Conservation (phyloP, 1,140 invertebrate genomes). For the Brachionus plicatilis region DNA sequence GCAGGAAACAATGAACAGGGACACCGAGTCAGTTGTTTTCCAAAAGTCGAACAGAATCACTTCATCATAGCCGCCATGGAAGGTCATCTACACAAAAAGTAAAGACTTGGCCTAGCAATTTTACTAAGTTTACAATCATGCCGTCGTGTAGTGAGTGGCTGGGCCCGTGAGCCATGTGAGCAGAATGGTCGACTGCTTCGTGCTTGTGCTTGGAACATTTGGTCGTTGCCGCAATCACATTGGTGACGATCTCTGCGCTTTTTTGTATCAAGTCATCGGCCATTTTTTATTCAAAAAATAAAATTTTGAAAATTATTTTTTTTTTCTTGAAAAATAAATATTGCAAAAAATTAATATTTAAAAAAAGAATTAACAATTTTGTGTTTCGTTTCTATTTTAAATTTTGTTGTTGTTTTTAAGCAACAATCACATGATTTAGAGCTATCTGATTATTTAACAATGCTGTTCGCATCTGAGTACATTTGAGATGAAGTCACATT, state of each 20-base stretch:
- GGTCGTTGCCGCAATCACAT: background rate
- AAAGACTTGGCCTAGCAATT: background rate
- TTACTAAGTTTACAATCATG: constrained; percentile 1
- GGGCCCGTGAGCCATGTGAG: background rate
- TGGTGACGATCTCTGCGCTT: background rate
- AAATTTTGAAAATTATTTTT: background rate
- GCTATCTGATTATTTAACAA: background rate
- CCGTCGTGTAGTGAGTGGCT: constrained; percentile 4
- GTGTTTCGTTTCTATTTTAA: constrained; percentile 1
- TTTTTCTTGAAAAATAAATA: background rate
- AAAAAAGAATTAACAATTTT: background rate
- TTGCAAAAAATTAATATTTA: background rate
- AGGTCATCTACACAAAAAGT: constrained; percentile 22
- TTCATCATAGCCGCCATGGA: constrained; percentile 30
- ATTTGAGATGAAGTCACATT: background rate
- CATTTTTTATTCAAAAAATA: constrained; percentile 46
- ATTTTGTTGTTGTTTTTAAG: background rate
- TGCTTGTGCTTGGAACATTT: constrained; percentile 22
- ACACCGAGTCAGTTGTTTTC: constrained; percentile 31
- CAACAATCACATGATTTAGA: background rate
- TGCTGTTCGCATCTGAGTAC: background rate
- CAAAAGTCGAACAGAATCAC: constrained; percentile 38
- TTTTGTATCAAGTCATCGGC: constrained; percentile 57
- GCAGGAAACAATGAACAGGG: constrained; percentile 41
- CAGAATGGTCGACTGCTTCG: background rate